These are phyloP conservation scores for Onychomys leucogaster DNA, from an alignment of 2,797 vertebrate genomes.

Conservation along the genomic window DNA sequence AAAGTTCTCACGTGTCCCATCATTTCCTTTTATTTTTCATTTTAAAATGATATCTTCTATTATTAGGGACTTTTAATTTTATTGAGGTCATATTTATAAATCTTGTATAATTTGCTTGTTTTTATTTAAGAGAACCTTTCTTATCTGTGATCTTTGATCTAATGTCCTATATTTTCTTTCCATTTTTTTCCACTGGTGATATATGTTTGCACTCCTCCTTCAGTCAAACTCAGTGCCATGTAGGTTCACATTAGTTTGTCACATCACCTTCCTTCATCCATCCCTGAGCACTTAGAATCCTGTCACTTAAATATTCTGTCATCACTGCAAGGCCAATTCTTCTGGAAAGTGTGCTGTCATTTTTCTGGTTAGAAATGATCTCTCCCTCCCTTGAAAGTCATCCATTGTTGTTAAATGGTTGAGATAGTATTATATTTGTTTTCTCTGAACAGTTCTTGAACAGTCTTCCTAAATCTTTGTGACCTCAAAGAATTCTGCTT, in stretches of 20 bases:
- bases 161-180: not conserved
- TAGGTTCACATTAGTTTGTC: not conserved
- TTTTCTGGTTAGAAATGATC: not conserved
- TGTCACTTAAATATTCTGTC: not conserved
- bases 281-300: accelerated
- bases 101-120: not conserved
- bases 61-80: not conserved
- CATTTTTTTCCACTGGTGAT: not conserved
- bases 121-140: not conserved
- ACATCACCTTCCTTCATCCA: accelerated
- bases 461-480: not conserved
- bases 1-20: not conserved
- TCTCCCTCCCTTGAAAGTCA: not conserved
- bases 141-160: not conserved
- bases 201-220: not conserved
- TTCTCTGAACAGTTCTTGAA: not conserved
- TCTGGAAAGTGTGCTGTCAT: not conserved
- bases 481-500: not conserved
- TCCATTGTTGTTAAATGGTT: not conserved
- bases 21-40: not conserved
- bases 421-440: not conserved
- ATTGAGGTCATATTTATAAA: not conserved
- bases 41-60: not conserved
- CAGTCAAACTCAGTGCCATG: not conserved
- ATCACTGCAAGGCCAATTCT: not conserved